Percentiles rank a stretch among this genome's conserved stretches.
These are phyloP conservation scores for Kryphioiulus occultus DNA, from an alignment of 2,888 invertebrate species.

Conservation along the genomic window DNA sequence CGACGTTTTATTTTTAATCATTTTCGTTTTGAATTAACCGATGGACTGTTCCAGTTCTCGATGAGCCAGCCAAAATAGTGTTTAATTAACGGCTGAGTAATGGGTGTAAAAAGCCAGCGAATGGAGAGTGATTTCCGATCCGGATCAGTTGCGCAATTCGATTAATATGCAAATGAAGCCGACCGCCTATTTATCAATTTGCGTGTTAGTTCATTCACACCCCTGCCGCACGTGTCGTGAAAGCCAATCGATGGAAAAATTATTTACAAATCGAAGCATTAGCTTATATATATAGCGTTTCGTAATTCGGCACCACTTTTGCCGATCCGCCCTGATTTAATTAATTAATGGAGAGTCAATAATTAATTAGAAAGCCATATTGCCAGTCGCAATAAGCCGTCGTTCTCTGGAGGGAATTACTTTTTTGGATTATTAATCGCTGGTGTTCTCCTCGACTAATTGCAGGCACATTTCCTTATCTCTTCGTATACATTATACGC, in stretches of 20 bases:
- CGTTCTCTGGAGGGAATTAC: not conserved
- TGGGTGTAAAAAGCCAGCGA: not conserved
- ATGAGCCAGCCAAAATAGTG: not conserved
- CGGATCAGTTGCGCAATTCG: not conserved
- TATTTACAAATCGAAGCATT: not conserved
- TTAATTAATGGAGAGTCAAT: constrained; percentile 30
- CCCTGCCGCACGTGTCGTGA: not conserved
- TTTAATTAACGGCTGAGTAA: not conserved
- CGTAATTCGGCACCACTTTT: not conserved
- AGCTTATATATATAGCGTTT: no score
- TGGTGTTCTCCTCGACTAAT: not conserved
- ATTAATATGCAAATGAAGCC: not conserved
- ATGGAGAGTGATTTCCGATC: not conserved
- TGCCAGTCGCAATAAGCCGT: not conserved
- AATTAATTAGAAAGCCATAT: not conserved
- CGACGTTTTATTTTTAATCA: no score
- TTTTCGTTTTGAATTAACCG: not conserved
- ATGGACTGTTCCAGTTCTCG: not conserved
- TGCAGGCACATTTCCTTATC: not conserved
- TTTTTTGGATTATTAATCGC: not conserved
- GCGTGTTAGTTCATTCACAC: not conserved
- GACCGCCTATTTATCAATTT: not conserved
- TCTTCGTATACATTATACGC: not conserved
- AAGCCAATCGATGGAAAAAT: not conserved
- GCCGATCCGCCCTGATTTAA: not conserved